phyloP scores from a whole-genome alignment of 1,140 invertebrate genomes.

The Lordiphosa clarofinis region DNA sequence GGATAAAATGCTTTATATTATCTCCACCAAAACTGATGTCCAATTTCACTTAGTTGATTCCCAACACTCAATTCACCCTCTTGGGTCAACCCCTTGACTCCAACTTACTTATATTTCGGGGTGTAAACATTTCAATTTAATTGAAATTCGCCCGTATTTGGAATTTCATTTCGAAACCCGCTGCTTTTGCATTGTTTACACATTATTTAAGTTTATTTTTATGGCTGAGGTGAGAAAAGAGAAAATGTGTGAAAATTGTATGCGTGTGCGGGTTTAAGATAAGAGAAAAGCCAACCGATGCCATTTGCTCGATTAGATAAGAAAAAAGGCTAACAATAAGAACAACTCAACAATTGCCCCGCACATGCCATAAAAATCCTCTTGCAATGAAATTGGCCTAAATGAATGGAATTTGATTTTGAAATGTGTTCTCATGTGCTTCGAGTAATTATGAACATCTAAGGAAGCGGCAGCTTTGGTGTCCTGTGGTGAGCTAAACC shows the following conservation, averaged over 20 bases:
- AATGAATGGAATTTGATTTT: conserved; percentile 6
- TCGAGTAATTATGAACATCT: conserved; percentile 47
- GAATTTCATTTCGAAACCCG: conserved; percentile 31
- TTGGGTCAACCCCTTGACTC: no score
- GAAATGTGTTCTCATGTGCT: background rate
- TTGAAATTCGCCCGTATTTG: conserved; percentile 66
- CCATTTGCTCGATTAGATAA: conserved; percentile 60
- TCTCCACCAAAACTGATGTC: conserved; percentile 22
- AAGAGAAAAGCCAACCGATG: conserved; percentile 33
- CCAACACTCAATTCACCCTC: no score
- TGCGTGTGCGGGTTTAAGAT: conserved; percentile 50
- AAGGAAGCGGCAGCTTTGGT: conserved; percentile 4
- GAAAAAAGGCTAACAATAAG: conserved; percentile 4
- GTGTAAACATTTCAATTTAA: conserved; percentile 53
- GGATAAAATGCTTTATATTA: no score
- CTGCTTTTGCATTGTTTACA: conserved; percentile 54
- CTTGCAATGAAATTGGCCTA: conserved; percentile 7
- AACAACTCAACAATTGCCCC: conserved; percentile 36
- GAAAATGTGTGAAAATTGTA: conserved; percentile 37
- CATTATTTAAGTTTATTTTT: conserved; percentile 71
- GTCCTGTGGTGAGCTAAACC: conserved; percentile 43
- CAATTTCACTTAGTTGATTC: conserved; percentile 22
- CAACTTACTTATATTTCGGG: background rate
- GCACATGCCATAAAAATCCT: conserved; percentile 21
- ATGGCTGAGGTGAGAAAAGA: conserved; percentile 18